Percentiles rank a stretch among this genome's conserved stretches.
Evolutionary conservation across 1,140 invertebrate genomes (phyloP).

Genomic region (Oppia nitens): DNA sequence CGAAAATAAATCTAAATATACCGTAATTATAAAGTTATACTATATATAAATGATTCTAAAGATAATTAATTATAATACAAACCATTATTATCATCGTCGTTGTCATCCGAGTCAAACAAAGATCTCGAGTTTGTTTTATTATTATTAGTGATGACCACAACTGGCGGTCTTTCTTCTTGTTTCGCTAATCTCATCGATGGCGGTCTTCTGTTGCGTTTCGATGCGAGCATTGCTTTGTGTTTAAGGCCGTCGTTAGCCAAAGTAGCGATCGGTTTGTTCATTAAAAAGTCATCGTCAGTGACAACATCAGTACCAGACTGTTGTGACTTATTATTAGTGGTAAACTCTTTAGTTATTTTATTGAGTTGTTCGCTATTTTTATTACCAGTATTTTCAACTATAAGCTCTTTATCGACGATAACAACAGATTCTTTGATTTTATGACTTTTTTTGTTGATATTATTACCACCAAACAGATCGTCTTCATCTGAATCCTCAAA

Average conservation of each 20-base stretch:
- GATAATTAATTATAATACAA: not conserved
- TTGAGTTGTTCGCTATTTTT: not conserved
- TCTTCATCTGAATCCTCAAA: not conserved
- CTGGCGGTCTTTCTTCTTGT: too few species aligned
- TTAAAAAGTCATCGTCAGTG: not conserved
- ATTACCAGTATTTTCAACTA: not conserved
- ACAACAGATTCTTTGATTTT: not conserved
- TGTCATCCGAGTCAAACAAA: not conserved
- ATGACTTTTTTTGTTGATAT: not conserved
- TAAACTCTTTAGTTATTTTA: not conserved
- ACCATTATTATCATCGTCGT: not conserved
- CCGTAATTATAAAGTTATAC: too few species aligned
- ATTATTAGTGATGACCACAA: not conserved
- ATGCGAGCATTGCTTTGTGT: conserved; percentile 2
- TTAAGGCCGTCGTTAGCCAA: not conserved
- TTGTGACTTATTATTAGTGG: not conserved
- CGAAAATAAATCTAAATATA: not conserved
- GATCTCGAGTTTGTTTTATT: not conserved
- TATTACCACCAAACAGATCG: not conserved
- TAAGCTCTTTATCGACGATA: not conserved
- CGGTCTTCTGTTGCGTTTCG: not conserved
- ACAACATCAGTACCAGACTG: not conserved
- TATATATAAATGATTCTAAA: too few species aligned
- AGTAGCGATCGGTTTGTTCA: not conserved
- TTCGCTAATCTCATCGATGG: not conserved